Base-by-base conservation (phyloP, 2,888 invertebrate species). In the Tuta absoluta region DNA sequence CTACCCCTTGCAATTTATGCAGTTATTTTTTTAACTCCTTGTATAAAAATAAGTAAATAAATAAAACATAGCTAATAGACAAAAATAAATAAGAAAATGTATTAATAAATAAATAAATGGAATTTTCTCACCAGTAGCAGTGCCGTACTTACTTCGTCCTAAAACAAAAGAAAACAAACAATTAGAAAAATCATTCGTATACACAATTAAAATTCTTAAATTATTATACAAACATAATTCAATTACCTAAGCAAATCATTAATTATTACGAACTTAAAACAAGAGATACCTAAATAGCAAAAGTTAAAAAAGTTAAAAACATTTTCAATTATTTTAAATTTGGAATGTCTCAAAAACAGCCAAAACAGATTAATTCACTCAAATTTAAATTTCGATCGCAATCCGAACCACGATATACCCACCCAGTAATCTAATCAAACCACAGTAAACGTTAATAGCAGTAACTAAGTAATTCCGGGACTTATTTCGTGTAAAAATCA, bases 111-210 rank as follows among this genome's bases (percentile, higher is more conserved):
- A 74, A 81, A 38, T 37, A 56, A 83, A 78, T 80, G 81, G 84
- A 81, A 79, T 80, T 77, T 76, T 82, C 90, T 90, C 89, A 90
- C 90, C 82, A 84, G 87, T 87, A 86, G 83, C 82, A 72, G 71
- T 73, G 86, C 80, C 87, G 89, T 92, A 92, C 92, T 92, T 92
- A 92, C 92, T 92, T 92, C 92, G 78, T 87, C 92, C 92, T 92
- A 81, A 71, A 92, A 92, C 92, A 92, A 92, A 83, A 82, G 81
- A 88, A 88, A 83, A 75, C 71, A 75, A 71, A 71, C 64, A 67
- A 75, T 81, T 81, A 81, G 73, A 23, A 21, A 51, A 12, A 23
- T n/a, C n/a, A n/a, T 49, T 51, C 3, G 3, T 21, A 72, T 60
- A 73, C 63, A 63, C 70, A 65, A 65, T 24, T 38, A 64, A 65